Evolutionary conservation across 2,797 vertebrate genomes (phyloP), one percentile per base, ranked within the genome.

Genomic region (Tiaroga cobitis): DNA sequence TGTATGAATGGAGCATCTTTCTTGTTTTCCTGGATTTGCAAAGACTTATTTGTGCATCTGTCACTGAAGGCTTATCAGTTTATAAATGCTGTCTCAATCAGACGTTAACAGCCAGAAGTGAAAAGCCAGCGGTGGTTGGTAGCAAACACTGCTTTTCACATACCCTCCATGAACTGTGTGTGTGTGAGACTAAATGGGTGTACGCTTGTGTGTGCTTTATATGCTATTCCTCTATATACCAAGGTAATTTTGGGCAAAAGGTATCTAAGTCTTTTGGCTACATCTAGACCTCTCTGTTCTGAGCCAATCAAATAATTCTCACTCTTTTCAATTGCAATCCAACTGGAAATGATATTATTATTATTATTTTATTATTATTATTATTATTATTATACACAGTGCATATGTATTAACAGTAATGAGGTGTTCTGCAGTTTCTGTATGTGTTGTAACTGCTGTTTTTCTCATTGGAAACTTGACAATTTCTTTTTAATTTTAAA

Each of bases 391-490:
- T 89, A 85, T 84, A 85, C 72, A 81, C 77, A 73, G 39, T 87
- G 89, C 84, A 88, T 89, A 77, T 86, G 81, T 82, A 81, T 81
- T 83, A 81, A 67, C 82, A 29, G 82, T 90, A 77, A 86, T 90
- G 86, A 85, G 90, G 91, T 92, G 90, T 91, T 91, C 89, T 92
- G 93, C 93, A 93, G 92, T 94, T 80, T 90, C 92, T 91, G 90
- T 93, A 93, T 94, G 94, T 94, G 93, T 94, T 95, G 82, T 88
- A 88, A 91, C 93, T 94, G 93, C 93, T 94, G 94, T 94, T 91
- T 91, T 89, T 83, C 90, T 89, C 86, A 90, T 88, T 88, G 89
- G 84, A 92, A 87, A 93, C 92, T 93, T 93, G 92, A 94, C 70
- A 26, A 87, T 92, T 88, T 86, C 85, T 83, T 34, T 86, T 85